phyloP scores from a whole-genome alignment of 2,888 invertebrate species.

The Thymelicus acteon region DNA sequence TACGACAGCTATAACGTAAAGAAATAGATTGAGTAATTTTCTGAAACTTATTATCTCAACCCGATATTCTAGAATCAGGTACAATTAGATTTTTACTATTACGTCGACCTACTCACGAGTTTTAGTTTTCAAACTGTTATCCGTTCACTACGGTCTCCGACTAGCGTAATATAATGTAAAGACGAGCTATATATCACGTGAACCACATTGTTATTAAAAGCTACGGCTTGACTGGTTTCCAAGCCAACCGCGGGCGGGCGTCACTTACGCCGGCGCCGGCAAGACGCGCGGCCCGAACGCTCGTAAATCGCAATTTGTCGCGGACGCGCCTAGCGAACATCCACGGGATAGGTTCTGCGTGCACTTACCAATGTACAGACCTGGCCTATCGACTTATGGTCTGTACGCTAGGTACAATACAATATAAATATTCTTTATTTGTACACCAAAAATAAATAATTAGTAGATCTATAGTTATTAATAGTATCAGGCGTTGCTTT shows the following conservation, averaged over 20 bases:
- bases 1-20: no score
- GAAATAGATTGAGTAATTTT: no score
- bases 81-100: neutral
- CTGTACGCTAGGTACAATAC: no score
- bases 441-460: no score
- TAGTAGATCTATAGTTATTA: no score
- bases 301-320: conserved; percentile 53
- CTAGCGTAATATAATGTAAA: neutral
- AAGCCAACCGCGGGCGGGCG: conserved; percentile 37
- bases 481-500: no score
- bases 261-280: conserved; percentile 41
- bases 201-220: conserved; percentile 5
- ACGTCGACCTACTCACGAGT: neutral
- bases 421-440: no score
- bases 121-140: neutral
- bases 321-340: conserved; percentile 35
- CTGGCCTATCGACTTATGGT: neutral
- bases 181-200: conserved; percentile 3
- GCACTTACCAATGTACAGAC: conserved; percentile 18
- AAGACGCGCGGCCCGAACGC: conserved; percentile 42
- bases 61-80: no score
- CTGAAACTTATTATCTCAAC: no score
- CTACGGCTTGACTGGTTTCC: conserved; percentile 22
- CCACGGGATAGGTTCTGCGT: conserved; percentile 37
- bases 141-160: neutral